These are phyloP conservation scores for Conomelus anceps DNA, from an alignment of 2,888 invertebrate genomes.

Conservation along the genomic window DNA sequence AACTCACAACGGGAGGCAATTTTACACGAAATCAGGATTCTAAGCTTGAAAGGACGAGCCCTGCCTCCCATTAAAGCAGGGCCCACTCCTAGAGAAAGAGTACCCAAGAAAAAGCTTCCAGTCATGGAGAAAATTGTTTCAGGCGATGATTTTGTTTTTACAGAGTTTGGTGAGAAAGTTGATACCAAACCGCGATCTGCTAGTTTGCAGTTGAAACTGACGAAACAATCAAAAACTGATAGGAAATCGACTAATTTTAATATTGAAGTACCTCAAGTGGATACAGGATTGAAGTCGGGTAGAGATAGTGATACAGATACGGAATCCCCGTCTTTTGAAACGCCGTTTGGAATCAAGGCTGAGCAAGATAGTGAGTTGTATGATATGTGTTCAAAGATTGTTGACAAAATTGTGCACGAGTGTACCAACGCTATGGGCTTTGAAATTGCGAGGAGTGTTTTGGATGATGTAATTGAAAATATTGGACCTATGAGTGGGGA, in stretches of 20 bases:
- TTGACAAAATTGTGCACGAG: not conserved
- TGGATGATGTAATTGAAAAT: not conserved
- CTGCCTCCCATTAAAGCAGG: conserved; percentile 37
- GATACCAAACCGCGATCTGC: not conserved
- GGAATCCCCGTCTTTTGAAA: not conserved
- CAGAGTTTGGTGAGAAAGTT: not conserved
- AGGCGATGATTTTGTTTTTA: not conserved
- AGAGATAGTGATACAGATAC: not conserved
- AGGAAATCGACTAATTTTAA: not conserved
- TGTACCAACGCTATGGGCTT: not conserved
- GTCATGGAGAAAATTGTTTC: not conserved
- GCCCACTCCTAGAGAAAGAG: not conserved
- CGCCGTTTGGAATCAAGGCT: not conserved
- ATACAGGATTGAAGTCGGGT: not conserved
- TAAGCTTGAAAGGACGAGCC: conserved; percentile 22
- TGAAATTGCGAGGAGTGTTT: not conserved
- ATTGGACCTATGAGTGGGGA: not conserved
- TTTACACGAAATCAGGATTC: conserved; percentile 22
- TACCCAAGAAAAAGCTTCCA: not conserved
- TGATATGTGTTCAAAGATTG: not conserved
- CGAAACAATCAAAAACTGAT: not conserved
- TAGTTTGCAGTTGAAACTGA: not conserved
- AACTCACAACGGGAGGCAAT: conserved; percentile 15
- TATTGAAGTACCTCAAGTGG: not conserved
- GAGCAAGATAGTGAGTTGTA: not conserved